These are phyloP conservation scores for Phasia obesa DNA, from an alignment of 2,888 invertebrate genomes.

Conservation along the genomic window DNA sequence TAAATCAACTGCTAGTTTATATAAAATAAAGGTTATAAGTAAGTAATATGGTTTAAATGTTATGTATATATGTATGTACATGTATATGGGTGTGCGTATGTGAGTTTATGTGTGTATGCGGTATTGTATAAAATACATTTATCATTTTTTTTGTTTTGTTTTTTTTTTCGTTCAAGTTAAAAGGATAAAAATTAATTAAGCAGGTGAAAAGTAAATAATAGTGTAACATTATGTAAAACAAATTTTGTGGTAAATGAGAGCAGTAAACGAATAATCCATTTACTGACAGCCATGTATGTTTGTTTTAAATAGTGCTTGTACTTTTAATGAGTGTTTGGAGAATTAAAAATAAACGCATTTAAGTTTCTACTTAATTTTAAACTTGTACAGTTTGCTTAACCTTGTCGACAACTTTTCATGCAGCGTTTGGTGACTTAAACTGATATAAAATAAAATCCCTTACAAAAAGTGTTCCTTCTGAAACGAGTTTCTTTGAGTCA, in stretches of 20 bases:
- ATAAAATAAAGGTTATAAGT: constrained; percentile 20
- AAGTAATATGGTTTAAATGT: background rate
- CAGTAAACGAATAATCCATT: constrained; percentile 41
- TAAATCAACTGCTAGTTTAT: constrained; percentile 23
- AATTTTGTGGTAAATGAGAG: constrained; percentile 62
- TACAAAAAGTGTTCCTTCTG: no score
- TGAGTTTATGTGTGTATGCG: background rate
- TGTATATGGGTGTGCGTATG: background rate
- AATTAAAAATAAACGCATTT: no score
- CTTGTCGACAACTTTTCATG: no score
- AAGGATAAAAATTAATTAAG: constrained; percentile 72
- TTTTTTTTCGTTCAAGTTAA: constrained; percentile 31
- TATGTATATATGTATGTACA: background rate
- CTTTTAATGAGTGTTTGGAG: no score
- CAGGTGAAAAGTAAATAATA: constrained; percentile 69
- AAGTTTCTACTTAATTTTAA: no score
- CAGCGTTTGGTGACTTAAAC: no score
- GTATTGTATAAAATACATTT: no score
- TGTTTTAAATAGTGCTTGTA: background rate
- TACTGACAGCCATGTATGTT: constrained; percentile 12
- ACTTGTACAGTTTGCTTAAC: no score
- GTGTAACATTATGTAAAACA: constrained; percentile 70
- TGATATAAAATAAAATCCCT: no score
- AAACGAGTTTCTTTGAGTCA: no score
- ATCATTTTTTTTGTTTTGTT: background rate